Conservation (phyloP, 2,888 invertebrate genomes). For the Cyclophora albipunctata region DNA sequence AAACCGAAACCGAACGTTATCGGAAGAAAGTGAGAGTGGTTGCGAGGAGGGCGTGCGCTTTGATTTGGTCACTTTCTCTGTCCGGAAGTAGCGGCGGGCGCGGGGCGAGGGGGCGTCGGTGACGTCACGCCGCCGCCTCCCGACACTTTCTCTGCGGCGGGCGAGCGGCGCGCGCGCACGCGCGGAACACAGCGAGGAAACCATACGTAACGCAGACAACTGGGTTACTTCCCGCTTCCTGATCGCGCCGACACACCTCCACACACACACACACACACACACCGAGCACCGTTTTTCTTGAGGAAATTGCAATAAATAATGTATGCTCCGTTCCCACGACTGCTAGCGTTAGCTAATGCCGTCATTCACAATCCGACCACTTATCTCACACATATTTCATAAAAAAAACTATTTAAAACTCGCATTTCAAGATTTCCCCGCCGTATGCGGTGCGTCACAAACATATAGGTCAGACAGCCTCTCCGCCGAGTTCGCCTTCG, state of each 20-base stretch:
- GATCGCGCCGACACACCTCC: constrained; percentile 7
- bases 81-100: not conserved
- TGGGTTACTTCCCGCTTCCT: constrained; percentile 68
- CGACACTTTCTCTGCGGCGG: not conserved
- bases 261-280: no score
- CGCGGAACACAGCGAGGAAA: constrained; percentile 43
- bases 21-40: constrained; percentile 26
- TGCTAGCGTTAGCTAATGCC: constrained; percentile 7
- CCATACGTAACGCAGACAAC: constrained; percentile 51
- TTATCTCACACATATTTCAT: no score
- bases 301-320: constrained; percentile 28
- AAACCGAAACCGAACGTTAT: not conserved
- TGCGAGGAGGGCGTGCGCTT: constrained; percentile 9
- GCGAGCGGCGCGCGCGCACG: constrained; percentile 19
- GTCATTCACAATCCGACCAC: no score
- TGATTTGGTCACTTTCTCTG: constrained; percentile 14
- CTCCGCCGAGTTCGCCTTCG: no score
- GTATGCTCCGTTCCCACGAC: constrained; percentile 28
- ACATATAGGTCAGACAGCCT: no score
- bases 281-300: constrained; percentile 31
- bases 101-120: constrained; percentile 4
- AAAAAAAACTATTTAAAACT: no score
- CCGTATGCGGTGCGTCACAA: no score
- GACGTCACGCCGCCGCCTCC: not conserved
- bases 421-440: no score